Base-by-base conservation (phyloP, 2,113 vertebrate species). In the Campylomormyrus numenius region DNA sequence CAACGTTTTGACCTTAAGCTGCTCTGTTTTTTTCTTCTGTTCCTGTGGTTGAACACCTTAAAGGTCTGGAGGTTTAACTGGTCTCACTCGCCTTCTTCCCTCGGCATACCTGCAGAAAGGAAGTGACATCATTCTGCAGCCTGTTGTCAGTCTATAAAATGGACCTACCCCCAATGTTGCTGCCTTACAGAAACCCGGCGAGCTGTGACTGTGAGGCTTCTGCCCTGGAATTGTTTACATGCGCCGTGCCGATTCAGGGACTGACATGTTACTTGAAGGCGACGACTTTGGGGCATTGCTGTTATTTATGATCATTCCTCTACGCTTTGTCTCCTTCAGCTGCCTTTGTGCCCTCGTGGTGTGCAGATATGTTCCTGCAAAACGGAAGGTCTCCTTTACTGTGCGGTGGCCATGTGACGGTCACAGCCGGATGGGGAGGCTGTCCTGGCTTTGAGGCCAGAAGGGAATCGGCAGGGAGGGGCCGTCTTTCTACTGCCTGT, bases 241-340 rank as follows among this genome's bases (percentile, higher is more conserved):
- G 90, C 94, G 95, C 94, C 94, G 93, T 92, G 92, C 91, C 93
- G 90, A 94, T 95, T 97, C 96, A 97, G 97, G 96, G 96, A 97
- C 95, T 95, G 92, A 94, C 93, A 90, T 89, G 93, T 96, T 97
- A 98, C 97, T 98, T 97, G 97, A 98, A 97, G 94, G 96, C 92
- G 90, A 95, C 94, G 94, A 94, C 95, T 95, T 95, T 95, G 94
- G 95, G 94, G 93, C 94, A 91, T 93, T 94, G 94, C 93, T 95
- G 95, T 95, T 95, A 96, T 95, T 95, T 95, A 95, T 95, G 85
- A 27, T 77, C 48, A 19, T 88, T 88, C 13, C 88, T 80, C 87
- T 3, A 13, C 3, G 10, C 62, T 70, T 70, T 31, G n/a, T 39
- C 48, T 39, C 35, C 74, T 39, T 31, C 62, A 1, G 62, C n/a